A percentile compares a stretch with the other conserved stretches of the same genome.
Evolutionary conservation across 2,888 invertebrate species (phyloP).

Genomic region (Sphinx pinastri): DNA sequence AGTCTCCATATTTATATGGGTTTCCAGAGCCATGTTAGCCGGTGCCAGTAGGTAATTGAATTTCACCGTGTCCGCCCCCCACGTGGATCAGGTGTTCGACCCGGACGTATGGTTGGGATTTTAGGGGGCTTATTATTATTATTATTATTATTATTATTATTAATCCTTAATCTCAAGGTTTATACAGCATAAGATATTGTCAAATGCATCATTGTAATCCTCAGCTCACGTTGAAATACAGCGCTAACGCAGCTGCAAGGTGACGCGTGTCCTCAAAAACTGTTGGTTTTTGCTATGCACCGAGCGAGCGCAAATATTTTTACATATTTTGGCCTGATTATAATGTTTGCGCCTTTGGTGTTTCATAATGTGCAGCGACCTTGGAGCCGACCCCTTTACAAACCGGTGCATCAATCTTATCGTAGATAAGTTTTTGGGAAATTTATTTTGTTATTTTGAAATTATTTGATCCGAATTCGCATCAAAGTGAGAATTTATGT

Average conservation of each 20-base stretch:
- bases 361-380: slow-evolving; percentile 22
- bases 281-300: slow-evolving; percentile 37
- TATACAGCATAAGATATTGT: no score
- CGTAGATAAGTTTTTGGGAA: slow-evolving; percentile 14
- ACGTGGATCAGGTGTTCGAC: no score
- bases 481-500: no score
- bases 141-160: no score
- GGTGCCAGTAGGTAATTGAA: no score
- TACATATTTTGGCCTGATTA: slow-evolving; percentile 35
- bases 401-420: slow-evolving; percentile 22
- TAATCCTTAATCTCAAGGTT: no score
- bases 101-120: no score
- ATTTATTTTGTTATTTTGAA: neutral
- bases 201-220: neutral
- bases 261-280: slow-evolving; percentile 34
- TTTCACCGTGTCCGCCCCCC: no score
- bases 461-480: no score
- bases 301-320: slow-evolving; percentile 36
- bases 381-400: slow-evolving; percentile 3
- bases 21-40: no score
- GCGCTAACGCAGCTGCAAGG: slow-evolving; percentile 7
- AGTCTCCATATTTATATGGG: no score
- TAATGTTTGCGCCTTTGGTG: slow-evolving; percentile 3
- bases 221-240: neutral
- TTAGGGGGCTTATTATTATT: no score